Evolutionary conservation across 2,113 vertebrate genomes (phyloP).

Genomic region (Microcebus lehilahytsara): DNA sequence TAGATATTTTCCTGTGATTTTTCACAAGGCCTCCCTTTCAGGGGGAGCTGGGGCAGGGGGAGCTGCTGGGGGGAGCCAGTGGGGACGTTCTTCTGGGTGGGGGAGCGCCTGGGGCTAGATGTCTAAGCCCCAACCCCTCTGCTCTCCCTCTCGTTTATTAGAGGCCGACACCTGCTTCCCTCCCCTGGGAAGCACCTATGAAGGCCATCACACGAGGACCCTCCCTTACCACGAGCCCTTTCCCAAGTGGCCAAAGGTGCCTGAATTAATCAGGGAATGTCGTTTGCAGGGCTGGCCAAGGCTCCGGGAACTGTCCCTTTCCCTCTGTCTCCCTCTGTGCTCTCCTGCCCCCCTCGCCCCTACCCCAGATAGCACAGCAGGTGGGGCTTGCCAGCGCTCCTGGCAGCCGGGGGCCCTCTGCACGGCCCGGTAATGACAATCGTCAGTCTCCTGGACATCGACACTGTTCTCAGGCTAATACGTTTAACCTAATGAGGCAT

Average conservation of each 20-base stretch:
- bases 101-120: background rate
- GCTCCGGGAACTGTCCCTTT: background rate
- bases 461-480: slow-evolving; percentile 77
- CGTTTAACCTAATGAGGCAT: slow-evolving; percentile 83
- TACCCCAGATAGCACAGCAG: background rate
- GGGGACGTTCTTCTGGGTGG: background rate
- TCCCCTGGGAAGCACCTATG: background rate
- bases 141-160: background rate
- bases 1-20: too few relatives aligned
- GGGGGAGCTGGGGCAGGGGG: background rate
- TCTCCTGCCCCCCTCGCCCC: background rate
- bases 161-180: background rate
- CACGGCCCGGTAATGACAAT: slow-evolving; percentile 36
- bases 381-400: background rate
- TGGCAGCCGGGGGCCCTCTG: background rate
- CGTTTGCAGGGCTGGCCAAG: background rate
- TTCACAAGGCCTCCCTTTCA: too few relatives aligned
- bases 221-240: background rate
- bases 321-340: background rate
- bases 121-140: background rate
- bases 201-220: fast-evolving
- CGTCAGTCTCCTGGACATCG: slow-evolving; percentile 78
- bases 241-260: background rate
- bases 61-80: background rate
- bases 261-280: background rate